A percentile compares a stretch with the other conserved stretches of the same genome.
phyloP scores from a whole-genome alignment of 2,888 invertebrate species.

The Galerucella calmariensis region DNA sequence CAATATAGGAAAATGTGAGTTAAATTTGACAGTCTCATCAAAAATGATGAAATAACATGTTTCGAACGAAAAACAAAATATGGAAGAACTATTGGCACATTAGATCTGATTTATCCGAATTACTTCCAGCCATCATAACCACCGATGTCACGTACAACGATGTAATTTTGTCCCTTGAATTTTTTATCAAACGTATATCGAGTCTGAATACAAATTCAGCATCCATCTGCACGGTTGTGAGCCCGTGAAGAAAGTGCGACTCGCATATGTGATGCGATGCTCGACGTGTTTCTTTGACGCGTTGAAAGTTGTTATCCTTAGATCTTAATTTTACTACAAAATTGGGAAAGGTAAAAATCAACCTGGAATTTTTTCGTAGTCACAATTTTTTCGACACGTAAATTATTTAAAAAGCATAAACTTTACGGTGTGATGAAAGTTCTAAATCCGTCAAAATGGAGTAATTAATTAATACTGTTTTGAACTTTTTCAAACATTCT shows the following conservation, averaged over 20 bases:
- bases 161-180: slow-evolving; percentile 38
- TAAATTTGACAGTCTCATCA: slow-evolving; percentile 9
- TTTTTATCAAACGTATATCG: slow-evolving; percentile 38
- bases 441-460: background rate
- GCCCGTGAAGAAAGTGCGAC: slow-evolving; percentile 20
- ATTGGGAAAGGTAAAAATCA: background rate
- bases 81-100: slow-evolving; percentile 23
- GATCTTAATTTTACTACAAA: background rate
- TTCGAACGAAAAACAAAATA: background rate
- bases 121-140: slow-evolving; percentile 38
- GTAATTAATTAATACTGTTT: background rate
- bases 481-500: background rate
- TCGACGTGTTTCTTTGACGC: slow-evolving; percentile 16
- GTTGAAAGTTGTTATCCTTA: slow-evolving; percentile 3
- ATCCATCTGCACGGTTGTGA: slow-evolving; percentile 13
- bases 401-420: background rate
- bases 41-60: slow-evolving; percentile 36
- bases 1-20: no score
- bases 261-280: slow-evolving; percentile 24
- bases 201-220: slow-evolving; percentile 35
- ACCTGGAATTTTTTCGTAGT: background rate
- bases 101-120: slow-evolving; percentile 41
- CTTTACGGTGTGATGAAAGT: background rate
- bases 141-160: slow-evolving; percentile 29
- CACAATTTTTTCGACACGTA: background rate